Base-by-base conservation (phyloP, 2,113 vertebrate species). In the Eurypyga helias region DNA sequence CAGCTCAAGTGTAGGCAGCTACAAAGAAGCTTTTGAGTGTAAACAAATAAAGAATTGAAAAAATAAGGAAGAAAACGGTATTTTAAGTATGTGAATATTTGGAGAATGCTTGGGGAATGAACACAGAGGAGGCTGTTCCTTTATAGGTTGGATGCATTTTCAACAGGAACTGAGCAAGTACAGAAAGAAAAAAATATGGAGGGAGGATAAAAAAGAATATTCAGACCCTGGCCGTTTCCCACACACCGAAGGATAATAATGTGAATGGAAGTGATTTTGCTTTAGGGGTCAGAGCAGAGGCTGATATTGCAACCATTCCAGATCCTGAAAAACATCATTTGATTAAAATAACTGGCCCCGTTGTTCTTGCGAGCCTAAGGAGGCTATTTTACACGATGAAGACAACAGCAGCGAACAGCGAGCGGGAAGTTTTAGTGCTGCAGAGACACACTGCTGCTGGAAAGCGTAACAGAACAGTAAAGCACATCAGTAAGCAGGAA, bases 21-120 rank as follows among this genome's bases (percentile, higher is more conserved):
- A 99, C 98, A 99, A 99, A 99, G 98, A 97, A 97, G 94, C 98
- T 98, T 99, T 99, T 98, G 98, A 99, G 98, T 96, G 97, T 99
- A 99, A 99, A 99, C 99, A 99, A 99, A 98, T 97, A 98, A 98
- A 98, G 98, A 99, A 99, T 99, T 99, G 99, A 99, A 98, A 99
- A 99, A 99, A 99, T 98, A 99, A 99, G 99, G 99, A 99, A 99
- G 98, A 99, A 84, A 97, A 87, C 97, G 99, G 99, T 97, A 99
- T 99, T 97, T 97, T 96, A 98, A 98, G 98, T 99, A 99, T 98
- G 99, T 98, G 99, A 98, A 98, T 99, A 99, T 99, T 98, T 99
- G 97, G 98, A 98, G 99, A 99, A 99, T 99, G 99, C 98, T 60
- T 85, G 93, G 97, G 90, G 97, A 98, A 96, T 66, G 95, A 97